Base-by-base conservation (phyloP, 2,888 invertebrate genomes). In the Calliphora vomitoria region DNA sequence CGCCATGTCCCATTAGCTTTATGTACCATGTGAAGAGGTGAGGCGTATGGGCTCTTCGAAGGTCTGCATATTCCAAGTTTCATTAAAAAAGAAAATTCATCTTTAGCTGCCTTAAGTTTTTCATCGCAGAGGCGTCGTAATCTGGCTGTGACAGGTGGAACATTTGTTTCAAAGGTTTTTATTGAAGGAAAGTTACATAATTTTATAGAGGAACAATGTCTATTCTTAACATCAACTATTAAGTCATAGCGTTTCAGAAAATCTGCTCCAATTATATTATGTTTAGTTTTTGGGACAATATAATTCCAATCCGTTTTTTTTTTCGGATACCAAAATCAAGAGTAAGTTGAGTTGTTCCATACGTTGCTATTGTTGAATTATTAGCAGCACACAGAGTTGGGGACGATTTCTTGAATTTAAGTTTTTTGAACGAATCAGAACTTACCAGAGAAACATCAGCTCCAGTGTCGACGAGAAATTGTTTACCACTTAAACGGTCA, bases 41-140 rank as follows among this genome's bases (percentile, higher is more conserved):
- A 44, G 13, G 74, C 69, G 10, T 35, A 44, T 47, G 10, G 44
- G 13, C 66, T 68, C 25, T 86, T 88, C 8, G 83, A 87, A 31
- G 86, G 83, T 31, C 72, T 47, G n/a, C 85, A 86, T 60, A 88
- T 88, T 10, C 87, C 83, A 13, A 47, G 47, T 47, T 47, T 47
- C 47, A 3, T 47, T 47, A 47, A 47, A 47, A 47, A n/a, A n/a
- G n/a, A n/a, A n/a, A n/a, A n/a, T n/a, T n/a, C n/a, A n/a, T n/a
- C n/a, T n/a, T n/a, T n/a, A n/a, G n/a, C n/a, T n/a, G n/a, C n/a
- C n/a, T n/a, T n/a, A n/a, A n/a, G n/a, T n/a, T n/a, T n/a, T n/a
- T n/a, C n/a, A n/a, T n/a, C n/a, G n/a, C n/a, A n/a, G n/a, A n/a
- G n/a, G n/a, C n/a, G n/a, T n/a, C n/a, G 47, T 15, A 15, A 11